Conservation (phyloP, 2,888 invertebrate genomes). For the Gnatocerus cornutus region DNA sequence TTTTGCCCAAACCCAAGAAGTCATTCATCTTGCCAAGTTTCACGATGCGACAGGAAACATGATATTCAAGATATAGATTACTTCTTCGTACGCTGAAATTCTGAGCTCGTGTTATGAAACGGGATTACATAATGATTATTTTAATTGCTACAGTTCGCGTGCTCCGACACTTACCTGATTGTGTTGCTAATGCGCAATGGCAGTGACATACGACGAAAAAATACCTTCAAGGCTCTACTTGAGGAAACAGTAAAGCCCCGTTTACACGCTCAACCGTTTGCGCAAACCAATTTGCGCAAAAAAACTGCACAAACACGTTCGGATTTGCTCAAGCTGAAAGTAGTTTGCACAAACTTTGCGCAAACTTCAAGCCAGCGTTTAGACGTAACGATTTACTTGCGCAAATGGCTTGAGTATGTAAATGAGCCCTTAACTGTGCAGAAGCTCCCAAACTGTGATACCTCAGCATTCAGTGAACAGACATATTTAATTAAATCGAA, state of each 20-base stretch:
- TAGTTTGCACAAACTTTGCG: too few species aligned
- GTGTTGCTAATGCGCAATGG: conserved; percentile 6
- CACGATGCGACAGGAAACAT: conserved; percentile 60
- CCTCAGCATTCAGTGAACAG: too few species aligned
- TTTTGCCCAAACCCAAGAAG: conserved; percentile 56
- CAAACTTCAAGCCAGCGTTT: too few species aligned
- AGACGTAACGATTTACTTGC: too few species aligned
- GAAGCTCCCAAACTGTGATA: neutral
- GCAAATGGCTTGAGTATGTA: too few species aligned
- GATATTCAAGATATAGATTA: conserved; percentile 52
- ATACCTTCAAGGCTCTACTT: neutral
- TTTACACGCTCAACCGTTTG: too few species aligned
- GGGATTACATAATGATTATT: conserved; percentile 27
- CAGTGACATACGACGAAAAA: conserved; percentile 3
- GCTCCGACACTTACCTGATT: conserved; percentile 12
- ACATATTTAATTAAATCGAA: too few species aligned
- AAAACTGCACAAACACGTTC: too few species aligned
- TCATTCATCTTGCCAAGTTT: conserved; percentile 60
- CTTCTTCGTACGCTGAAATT: conserved; percentile 20
- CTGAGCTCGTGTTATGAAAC: conserved; percentile 4
- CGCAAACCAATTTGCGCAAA: too few species aligned
- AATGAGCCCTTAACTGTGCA: too few species aligned
- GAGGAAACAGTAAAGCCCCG: too few species aligned
- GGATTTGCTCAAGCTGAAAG: too few species aligned
- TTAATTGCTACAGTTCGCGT: conserved; percentile 28